These are phyloP conservation scores for Nineta flava DNA, from an alignment of 2,888 invertebrate species.

Conservation along the genomic window DNA sequence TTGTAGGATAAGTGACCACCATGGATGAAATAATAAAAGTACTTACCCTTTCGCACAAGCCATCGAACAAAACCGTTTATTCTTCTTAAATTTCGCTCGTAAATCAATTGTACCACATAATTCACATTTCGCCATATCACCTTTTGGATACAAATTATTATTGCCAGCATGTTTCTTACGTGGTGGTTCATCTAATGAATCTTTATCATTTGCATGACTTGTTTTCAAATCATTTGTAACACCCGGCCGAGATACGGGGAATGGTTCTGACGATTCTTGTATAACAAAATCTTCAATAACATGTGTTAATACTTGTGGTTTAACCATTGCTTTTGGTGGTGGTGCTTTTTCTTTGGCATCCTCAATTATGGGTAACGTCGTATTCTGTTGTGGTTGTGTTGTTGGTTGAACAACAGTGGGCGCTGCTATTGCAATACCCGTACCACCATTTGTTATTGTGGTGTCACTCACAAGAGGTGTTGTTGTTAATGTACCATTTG, in stretches of 20 bases:
- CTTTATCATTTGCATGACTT: slow-evolving; percentile 34
- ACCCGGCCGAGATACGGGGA: slow-evolving; percentile 51
- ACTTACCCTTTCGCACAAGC: slow-evolving; percentile 46
- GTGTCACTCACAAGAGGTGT: slow-evolving; percentile 17
- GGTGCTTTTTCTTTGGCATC: slow-evolving; percentile 35
- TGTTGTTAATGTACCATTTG: background rate
- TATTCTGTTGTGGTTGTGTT: slow-evolving; percentile 9
- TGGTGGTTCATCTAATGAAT: slow-evolving; percentile 54
- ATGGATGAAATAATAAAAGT: slow-evolving; percentile 7
- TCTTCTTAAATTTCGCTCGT: slow-evolving; percentile 50
- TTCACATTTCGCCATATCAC: slow-evolving; percentile 50
- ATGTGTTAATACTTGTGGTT: slow-evolving; percentile 88
- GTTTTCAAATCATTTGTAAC: slow-evolving; percentile 26
- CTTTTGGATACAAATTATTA: slow-evolving; percentile 28
- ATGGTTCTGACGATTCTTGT: slow-evolving; percentile 85
- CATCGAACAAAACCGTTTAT: slow-evolving; percentile 60
- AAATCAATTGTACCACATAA: slow-evolving; percentile 52
- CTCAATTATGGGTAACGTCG: slow-evolving; percentile 21
- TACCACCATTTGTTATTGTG: slow-evolving; percentile 16
- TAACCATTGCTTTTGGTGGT: slow-evolving; percentile 84
- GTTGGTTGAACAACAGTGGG: background rate
- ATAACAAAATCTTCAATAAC: slow-evolving; percentile 95
- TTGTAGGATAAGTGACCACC: too few species aligned
- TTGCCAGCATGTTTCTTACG: slow-evolving; percentile 40
- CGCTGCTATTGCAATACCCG: background rate